Evolutionary conservation across 92 coral and sea anemone genomes (phyloP).

Genomic region (Galaxea fascicularis): DNA sequence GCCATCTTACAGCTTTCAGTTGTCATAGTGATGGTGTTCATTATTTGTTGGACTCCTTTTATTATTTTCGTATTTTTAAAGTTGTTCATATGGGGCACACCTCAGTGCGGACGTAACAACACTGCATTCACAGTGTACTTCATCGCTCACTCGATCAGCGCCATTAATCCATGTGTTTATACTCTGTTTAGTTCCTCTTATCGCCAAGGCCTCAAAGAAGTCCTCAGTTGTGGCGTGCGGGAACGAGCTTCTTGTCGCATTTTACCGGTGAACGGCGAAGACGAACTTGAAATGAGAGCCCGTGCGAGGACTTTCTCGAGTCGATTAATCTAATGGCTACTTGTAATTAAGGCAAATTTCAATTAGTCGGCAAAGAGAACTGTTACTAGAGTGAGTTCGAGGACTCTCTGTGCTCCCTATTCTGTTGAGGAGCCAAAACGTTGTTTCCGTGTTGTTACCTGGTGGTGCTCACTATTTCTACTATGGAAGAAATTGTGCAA

Average conservation of each 20-base stretch:
- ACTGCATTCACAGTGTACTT: constrained; percentile 33
- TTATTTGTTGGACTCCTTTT: constrained; percentile 47
- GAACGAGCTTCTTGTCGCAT: constrained; percentile 8
- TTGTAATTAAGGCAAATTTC: background rate
- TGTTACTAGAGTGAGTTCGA: too few species aligned
- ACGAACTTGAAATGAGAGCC: constrained; percentile 26
- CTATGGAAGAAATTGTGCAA: background rate
- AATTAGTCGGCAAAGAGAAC: too few species aligned
- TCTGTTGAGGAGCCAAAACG: too few species aligned
- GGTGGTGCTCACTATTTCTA: too few species aligned
- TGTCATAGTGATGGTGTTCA: constrained; percentile 46
- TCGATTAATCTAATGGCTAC: background rate
- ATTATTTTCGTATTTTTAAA: constrained; percentile 32
- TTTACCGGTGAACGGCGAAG: constrained; percentile 1
- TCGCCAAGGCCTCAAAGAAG: constrained; percentile 51
- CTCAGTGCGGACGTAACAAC: constrained; percentile 29
- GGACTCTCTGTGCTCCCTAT: too few species aligned
- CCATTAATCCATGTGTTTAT: constrained; percentile 54
- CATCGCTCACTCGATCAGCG: constrained; percentile 53
- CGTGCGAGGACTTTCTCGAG: constrained; percentile 8
- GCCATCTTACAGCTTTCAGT: constrained; percentile 43
- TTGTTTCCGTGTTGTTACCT: too few species aligned
- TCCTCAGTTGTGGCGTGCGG: background rate
- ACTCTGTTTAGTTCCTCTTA: constrained; percentile 46
- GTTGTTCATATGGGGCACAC: constrained; percentile 42